Base-by-base conservation (phyloP, 2,797 vertebrate genomes). In the Hipposideros larvatus region DNA sequence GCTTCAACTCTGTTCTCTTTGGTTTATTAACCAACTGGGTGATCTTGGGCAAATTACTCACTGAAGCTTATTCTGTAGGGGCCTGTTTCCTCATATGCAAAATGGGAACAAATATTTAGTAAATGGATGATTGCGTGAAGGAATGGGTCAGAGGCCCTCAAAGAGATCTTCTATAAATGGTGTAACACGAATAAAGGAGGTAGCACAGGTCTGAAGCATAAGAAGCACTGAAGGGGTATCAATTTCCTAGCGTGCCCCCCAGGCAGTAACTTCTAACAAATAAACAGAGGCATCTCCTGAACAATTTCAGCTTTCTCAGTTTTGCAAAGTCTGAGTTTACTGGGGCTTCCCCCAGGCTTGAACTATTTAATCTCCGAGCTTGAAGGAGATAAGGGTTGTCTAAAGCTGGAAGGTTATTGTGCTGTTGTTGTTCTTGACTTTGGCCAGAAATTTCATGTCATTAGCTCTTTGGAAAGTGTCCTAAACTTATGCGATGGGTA, bases 401-500 rank as follows among this genome's bases (percentile, higher is more conserved):
- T 41, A 51, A 61, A 7, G 11, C 10, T 73, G 83, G 48, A 22
- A 66, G 37, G 28, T 68, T 80, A 59, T 93, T 87, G 48, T 51
- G 48, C 22, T 61, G 59, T 70, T 51, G 5, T 73, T 92, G 63
- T 83, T 83, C 80, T 53, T 94, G 95, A 83, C 57, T 73, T 93
- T 96, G 95, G 80, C 84, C 57, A 21, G 22, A 34, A 53, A 15
- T n/a, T 71, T 10, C 5, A 48, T 78, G 43, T 53, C 61, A 61
- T 80, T 73, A 84, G 77, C 31, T 89, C 41, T 84, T 92, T 57
- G 68, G 86, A 63, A 51, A 90, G 77, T 66, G 24, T 63, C 85
- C 34, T 10, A 66, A 53, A 73, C 87, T 82, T 75, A 82, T 73
- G 65, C 22, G 63, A 93, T 71, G 46, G 22, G 37, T 74, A 53